These are phyloP conservation scores for Charanyca ferruginea DNA, from an alignment of 2,888 invertebrate genomes.

Conservation along the genomic window DNA sequence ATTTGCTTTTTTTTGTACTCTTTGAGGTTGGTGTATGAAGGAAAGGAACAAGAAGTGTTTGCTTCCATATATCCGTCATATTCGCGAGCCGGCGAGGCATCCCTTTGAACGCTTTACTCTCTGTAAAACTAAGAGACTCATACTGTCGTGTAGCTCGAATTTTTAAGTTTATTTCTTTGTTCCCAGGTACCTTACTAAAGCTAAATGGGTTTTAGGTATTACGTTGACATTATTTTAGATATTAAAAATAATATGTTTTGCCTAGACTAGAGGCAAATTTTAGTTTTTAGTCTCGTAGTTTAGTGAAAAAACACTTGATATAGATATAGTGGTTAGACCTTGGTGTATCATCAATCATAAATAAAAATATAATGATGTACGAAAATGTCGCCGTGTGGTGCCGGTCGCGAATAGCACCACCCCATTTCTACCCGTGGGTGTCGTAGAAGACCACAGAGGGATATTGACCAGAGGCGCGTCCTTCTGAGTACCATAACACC, in stretches of 20 bases:
- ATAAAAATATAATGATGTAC: too few species aligned
- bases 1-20: conserved; percentile 24
- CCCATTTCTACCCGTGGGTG: too few species aligned
- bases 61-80: conserved; percentile 19
- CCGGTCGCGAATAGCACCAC: too few species aligned
- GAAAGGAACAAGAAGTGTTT: conserved; percentile 18
- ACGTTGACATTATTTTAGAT: background rate
- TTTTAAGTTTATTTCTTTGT: conserved; percentile 9
- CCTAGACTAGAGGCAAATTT: too few species aligned
- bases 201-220: background rate
- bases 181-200: background rate
- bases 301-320: background rate
- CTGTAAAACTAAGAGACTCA: conserved; percentile 25
- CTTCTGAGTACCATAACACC: too few species aligned
- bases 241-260: background rate
- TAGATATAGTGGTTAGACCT: background rate
- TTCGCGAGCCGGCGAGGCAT: conserved; percentile 16
- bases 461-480: too few species aligned
- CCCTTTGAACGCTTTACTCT: conserved; percentile 41
- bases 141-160: background rate
- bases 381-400: too few species aligned
- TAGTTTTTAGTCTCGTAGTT: background rate
- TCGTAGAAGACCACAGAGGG: too few species aligned
- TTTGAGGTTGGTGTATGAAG: conserved; percentile 3
- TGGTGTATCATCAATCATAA: background rate